Conservation (phyloP, 64 coral and sea anemone genomes). For the Montipora cactus region DNA sequence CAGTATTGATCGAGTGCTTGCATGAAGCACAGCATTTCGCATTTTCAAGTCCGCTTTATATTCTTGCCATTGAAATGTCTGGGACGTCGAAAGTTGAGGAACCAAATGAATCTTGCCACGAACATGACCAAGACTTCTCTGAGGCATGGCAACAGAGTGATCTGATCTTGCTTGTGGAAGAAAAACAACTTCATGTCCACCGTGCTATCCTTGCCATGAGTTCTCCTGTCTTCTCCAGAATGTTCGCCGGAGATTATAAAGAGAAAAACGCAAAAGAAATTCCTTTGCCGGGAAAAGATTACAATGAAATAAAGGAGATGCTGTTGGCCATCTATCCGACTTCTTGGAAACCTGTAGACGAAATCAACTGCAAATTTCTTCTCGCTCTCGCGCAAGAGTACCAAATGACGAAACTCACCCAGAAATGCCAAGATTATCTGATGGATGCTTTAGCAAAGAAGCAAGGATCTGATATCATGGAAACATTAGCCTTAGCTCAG, state of each 20-base stretch:
- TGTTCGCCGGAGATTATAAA: slow-evolving; percentile 14
- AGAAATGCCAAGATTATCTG: slow-evolving; percentile 16
- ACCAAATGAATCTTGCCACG: too few relatives aligned
- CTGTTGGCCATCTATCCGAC: not conserved
- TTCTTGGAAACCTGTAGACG: not conserved
- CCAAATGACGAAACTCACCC: not conserved
- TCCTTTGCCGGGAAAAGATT: not conserved
- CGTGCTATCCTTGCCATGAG: not conserved
- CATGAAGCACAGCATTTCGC: too few relatives aligned
- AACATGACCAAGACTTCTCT: not conserved
- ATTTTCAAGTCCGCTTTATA: too few relatives aligned
- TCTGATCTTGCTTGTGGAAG: slow-evolving; percentile 13
- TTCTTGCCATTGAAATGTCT: too few relatives aligned
- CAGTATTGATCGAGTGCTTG: too few relatives aligned
- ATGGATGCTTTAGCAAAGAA: not conserved
- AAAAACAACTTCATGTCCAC: slow-evolving; percentile 11
- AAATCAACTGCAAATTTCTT: not conserved
- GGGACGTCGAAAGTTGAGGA: too few relatives aligned
- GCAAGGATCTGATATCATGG: not conserved
- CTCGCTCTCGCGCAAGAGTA: not conserved
- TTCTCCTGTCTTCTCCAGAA: slow-evolving; percentile 11
- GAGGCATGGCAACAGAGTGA: slow-evolving; percentile 32
- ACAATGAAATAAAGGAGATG: slow-evolving; percentile 1
- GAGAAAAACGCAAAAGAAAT: slow-evolving; percentile 6
- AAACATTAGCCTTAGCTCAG: not conserved